Evolutionary conservation across 2,113 vertebrate species (phyloP).

Genomic region (Petrocephalus zakoni): DNA sequence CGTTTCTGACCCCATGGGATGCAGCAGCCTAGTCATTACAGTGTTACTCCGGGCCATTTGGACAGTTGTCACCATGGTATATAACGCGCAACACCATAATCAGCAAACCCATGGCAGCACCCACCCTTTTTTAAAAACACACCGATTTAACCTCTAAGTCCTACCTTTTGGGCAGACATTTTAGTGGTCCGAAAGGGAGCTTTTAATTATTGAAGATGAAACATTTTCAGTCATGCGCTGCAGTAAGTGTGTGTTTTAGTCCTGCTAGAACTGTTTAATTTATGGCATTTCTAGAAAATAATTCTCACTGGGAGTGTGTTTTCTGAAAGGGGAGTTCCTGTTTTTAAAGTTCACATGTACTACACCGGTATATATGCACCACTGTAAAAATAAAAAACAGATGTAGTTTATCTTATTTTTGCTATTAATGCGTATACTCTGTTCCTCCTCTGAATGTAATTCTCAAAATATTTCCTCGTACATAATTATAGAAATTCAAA

Average conservation of each 20-base stretch:
- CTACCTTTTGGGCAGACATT: neutral
- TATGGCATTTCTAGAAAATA: conserved; percentile 3
- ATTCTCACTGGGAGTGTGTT: neutral
- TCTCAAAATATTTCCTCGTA: neutral
- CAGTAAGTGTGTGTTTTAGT: conserved; percentile 1
- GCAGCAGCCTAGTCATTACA: neutral
- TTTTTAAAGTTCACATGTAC: neutral
- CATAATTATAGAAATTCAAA: neutral
- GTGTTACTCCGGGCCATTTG: neutral
- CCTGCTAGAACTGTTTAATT: neutral
- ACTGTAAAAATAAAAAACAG: neutral
- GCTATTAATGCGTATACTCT: neutral
- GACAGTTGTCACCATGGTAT: neutral
- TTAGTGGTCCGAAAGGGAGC: conserved; percentile 9
- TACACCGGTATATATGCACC: neutral
- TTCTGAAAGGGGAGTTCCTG: neutral
- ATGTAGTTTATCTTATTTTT: neutral
- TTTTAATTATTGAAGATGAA: conserved; percentile 16
- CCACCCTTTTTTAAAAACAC: conserved; percentile 53
- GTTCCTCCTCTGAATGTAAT: neutral
- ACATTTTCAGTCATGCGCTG: conserved; percentile 3
- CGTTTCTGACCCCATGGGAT: neutral
- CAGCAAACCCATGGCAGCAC: conserved; percentile 51
- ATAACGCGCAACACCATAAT: neutral
- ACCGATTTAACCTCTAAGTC: neutral